Percentiles rank a stretch among this genome's conserved stretches.
Conservation (phyloP, 1,140 invertebrate genomes). For the Zaprionus camerounensis region DNA sequence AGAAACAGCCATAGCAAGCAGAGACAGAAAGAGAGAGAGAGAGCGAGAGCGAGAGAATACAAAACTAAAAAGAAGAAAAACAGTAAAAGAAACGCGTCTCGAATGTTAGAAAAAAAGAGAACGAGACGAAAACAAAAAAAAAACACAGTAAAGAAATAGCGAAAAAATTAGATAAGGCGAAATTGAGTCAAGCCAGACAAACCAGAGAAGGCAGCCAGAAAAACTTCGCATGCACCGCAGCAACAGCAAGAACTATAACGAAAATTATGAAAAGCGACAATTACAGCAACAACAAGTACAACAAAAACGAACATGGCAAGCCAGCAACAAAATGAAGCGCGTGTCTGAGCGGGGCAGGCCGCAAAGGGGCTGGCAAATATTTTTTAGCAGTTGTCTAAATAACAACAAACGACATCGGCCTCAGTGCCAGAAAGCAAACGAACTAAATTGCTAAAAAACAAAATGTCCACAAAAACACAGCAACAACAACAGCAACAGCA, state of each 20-base stretch:
- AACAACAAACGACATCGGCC: slow-evolving; percentile 52
- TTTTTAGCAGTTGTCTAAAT: slow-evolving; percentile 80
- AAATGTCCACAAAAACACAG: slow-evolving; percentile 38
- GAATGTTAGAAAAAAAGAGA: slow-evolving; percentile 33
- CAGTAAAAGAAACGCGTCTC: slow-evolving; percentile 31
- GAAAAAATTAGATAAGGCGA: slow-evolving; percentile 78
- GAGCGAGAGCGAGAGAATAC: slow-evolving; percentile 19
- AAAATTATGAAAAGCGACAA: slow-evolving; percentile 55
- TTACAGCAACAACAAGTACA: slow-evolving; percentile 16
- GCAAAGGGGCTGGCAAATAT: slow-evolving; percentile 47
- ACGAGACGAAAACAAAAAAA: slow-evolving; percentile 17
- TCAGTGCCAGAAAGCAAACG: slow-evolving; percentile 77
- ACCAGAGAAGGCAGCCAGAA: slow-evolving; percentile 69
- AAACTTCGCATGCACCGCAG: slow-evolving; percentile 63
- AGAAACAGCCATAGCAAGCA: slow-evolving; percentile 2
- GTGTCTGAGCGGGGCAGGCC: slow-evolving; percentile 53
- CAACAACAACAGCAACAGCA: slow-evolving; percentile 31
- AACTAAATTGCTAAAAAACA: slow-evolving; percentile 78
- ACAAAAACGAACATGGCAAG: slow-evolving; percentile 1
- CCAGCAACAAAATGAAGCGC: slow-evolving; percentile 66
- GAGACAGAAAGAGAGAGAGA: slow-evolving; percentile 12
- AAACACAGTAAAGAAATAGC: slow-evolving; percentile 48
- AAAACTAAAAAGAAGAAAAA: slow-evolving; percentile 45
- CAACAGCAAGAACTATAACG: slow-evolving; percentile 33
- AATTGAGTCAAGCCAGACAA: slow-evolving; percentile 65